Evolutionary conservation across 2,797 vertebrate species (phyloP), one percentile per base, ranked within the genome.

Genomic region (Microcaecilia unicolor): DNA sequence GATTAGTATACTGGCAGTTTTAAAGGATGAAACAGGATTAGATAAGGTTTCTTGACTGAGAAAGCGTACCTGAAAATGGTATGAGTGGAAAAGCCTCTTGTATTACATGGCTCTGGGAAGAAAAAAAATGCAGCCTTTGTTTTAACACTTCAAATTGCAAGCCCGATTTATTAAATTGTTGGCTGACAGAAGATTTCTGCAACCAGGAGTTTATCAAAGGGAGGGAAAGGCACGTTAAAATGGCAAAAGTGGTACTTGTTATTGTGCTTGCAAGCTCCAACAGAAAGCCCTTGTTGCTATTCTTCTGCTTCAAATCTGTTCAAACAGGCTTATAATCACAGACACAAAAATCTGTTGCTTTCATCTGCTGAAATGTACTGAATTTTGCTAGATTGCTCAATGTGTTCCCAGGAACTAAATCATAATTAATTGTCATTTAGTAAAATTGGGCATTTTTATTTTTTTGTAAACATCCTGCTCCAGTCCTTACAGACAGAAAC

Each of bases 11-110:
- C 77, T 79, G 70, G 70, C 73, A 74, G 67, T 78, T 78, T 79
- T 80, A 76, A 81, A 78, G 72, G 76, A 77, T 72, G 70, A 80
- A 79, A 74, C 61, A 64, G 74, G 81, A 80, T 84, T 85, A 81
- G 80, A 71, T 83, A 79, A 77, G 64, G 62, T 83, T 84, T 80
- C 72, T 72, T 55, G 59, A 67, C 48, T 13, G 50, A 78, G 58
- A 78, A 69, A 66, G 48, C 55, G 48, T 61, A 74, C n/a, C 59
- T 70, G 57, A 71, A 72, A 70, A 59, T 55, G 40, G 58, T 48
- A 55, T 67, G 61, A 46, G 64, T 32, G 56, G 68, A 58, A 50
- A 61, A 66, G 9, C 37, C 37, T 64, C 67, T 69, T 55, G 43
- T 36, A 38, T 70, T 78, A 57, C 61, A 55, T 33, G 29, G n/a